Evolutionary conservation across 1,140 invertebrate genomes (phyloP), one percentile per base, ranked within the genome.

Genomic region (Maniola jurtina): DNA sequence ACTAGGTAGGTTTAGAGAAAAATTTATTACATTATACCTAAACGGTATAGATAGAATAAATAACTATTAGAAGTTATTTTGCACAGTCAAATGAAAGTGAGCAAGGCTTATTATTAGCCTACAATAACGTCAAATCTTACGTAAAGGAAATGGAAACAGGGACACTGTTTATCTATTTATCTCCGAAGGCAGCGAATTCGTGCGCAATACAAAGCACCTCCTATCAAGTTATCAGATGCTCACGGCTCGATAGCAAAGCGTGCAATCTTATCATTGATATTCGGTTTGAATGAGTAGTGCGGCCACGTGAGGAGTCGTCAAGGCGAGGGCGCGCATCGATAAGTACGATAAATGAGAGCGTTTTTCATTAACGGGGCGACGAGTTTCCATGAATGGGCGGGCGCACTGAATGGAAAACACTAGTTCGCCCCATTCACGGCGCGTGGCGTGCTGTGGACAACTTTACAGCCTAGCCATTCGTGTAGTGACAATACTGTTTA

Each of bases 361-460:
- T 86, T 89, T 89, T 89, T 89, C 87, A 89, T 89, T 86, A 88
- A 88, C 81, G 77, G 76, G 68, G 68, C 78, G 78, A 69, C 80
- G 81, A 81, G 83, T 88, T 88, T 86, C 87, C 83, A 84, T 88
- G 81, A 88, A 86, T 88, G 86, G 84, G 62, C 73, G 73, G 68
- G 63, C 48, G 16, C 52, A 55, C 74, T 85, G 75, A 87, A 86
- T 89, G 83, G 84, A 88, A 86, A 86, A 87, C 81, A 76, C 77
- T 78, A 77, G 75, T 75, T 72, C 76, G 82, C 74, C 76, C 76
- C 83, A 84, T 86, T 87, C 83, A 85, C 47, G 34, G 61, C 54
- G 56, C 68, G 64, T 55, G 50, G 68, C 45, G 66, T 73, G 61
- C 54, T 38, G 66, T 67, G 68, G 70, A 71, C 62, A 60, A 55